These are phyloP conservation scores for Okamejei kenojei DNA, from an alignment of 2,797 vertebrate species.

Conservation along the genomic window DNA sequence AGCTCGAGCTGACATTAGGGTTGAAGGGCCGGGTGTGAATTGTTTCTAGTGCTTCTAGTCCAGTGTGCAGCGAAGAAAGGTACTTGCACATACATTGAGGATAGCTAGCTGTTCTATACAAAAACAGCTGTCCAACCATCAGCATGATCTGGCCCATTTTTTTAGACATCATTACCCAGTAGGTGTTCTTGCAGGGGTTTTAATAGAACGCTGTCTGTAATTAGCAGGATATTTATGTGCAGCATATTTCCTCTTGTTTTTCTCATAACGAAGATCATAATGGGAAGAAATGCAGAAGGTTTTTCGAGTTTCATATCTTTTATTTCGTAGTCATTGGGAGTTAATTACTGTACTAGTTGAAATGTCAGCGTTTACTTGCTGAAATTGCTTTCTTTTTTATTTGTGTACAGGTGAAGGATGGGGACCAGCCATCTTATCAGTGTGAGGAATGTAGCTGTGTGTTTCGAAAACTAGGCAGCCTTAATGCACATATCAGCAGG, in stretches of 20 bases:
- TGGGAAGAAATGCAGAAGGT: not conserved
- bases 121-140: not conserved
- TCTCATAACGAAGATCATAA: not conserved
- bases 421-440: slow-evolving; percentile 59
- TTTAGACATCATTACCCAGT: not conserved
- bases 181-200: not conserved
- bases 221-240: not conserved
- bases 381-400: not conserved
- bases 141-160: not conserved
- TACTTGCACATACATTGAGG: no score
- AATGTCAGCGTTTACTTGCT: not conserved
- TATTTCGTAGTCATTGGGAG: not conserved
- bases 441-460: slow-evolving; percentile 96
- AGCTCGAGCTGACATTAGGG: no score
- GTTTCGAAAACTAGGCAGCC: slow-evolving; percentile 92
- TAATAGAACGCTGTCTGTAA: not conserved
- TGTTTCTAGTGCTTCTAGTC: no score
- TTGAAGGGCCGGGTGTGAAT: no score
- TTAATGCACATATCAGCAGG: slow-evolving; percentile 97
- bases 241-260: not conserved
- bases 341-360: not conserved
- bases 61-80: no score
- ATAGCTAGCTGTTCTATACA: no score
- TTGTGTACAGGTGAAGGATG: slow-evolving; percentile 62
- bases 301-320: not conserved